Evolutionary conservation across 2,888 invertebrate species (phyloP), one percentile per base, ranked within the genome.

Genomic region (Xanthostigma xanthostigma): DNA sequence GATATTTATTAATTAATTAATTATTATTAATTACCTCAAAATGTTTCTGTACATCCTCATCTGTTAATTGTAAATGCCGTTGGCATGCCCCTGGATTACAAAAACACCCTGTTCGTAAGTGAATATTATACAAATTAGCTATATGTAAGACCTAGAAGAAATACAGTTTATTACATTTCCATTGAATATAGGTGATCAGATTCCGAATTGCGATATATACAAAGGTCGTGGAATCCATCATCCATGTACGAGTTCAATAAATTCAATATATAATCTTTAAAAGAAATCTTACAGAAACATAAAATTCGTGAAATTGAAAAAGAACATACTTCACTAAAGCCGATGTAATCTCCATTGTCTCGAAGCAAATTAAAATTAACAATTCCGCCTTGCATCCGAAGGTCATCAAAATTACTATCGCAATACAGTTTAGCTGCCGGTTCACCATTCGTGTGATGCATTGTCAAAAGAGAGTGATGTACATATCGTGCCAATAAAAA

Each of bases 41-140:
- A 64, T 93, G 87, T 35, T 76, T 72, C 56, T 79, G 77, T 55
- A 94, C 72, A 48, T 86, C 81, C 11, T 76, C 70, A 46, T 82
- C 74, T 0, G 78, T 72, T 9, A 91, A 69, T 8, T 71, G 66
- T 42, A 96, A 69, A 60, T 87, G 85, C 44, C 79, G 70, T 63
- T 93, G 89, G 62, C 96, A 96, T 2, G 94, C 87, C 11, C 96
- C 97, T 2, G 93, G 85, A 69, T 97, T 97, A 65, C 97, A 97
- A 64, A 95, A 93, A 63, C 96, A 96, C 0, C 97, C 97, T 2
- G 92, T 92, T 53, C 97, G 76, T 39, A 97, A 64, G 56, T 84
- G 81, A 45, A 97, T 84, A 57, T 84, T 82, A 62, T 90, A 84
- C 46, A 94, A 69, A 55, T 89, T 83, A 0, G 93, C 87, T 72